Base-by-base conservation (phyloP, 2,888 invertebrate species). In the Microctonus aethiopoides region DNA sequence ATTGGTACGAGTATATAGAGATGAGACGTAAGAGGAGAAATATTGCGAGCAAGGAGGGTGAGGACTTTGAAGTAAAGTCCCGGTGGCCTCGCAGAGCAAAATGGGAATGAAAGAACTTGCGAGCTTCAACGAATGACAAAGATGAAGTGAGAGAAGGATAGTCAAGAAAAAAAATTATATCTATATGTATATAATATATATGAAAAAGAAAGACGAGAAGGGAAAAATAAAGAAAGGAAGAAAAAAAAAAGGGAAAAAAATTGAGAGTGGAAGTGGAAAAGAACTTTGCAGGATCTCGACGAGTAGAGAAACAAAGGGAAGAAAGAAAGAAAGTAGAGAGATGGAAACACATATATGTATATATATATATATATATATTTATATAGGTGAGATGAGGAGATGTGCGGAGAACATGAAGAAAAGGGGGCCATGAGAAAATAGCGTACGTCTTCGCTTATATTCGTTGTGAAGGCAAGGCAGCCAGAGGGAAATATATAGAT, bases 361-460 rank as follows among this genome's bases (percentile, higher is more conserved):
- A 16, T 9, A 46, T 46, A 41, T 13, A 13, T 41, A n/a, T 41
- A 32, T 11, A 54, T 52, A 36, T 29, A 51, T 34, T 16, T 29
- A 36, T 65, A 54, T 13, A 59, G 69, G 26, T 39, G 32, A 32
- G 64, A 64, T 39, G 54, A 64, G 59, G 68, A 67, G 67, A 73
- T 75, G 63, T 72, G 73, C 70, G 75, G 78, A 79, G 78, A 77
- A 78, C 75, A 78, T 78, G 76, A 81, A 81, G 80, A 79, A 81
- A 81, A 81, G 79, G 81, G 75, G 81, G 81, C 81, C 81, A 79
- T 80, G 83, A 82, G 83, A 83, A 82, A 83, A 83, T 81, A 82
- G 79, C 46, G 46, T 46, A 46, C 82, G 81, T 82, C 80, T 82
- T 71, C 46, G 57, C 57, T 63, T 63, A 24, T 61, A 46, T 59